These are phyloP conservation scores for Rotaria magnacalcarata DNA, from an alignment of 2,888 invertebrate genomes.

Conservation along the genomic window DNA sequence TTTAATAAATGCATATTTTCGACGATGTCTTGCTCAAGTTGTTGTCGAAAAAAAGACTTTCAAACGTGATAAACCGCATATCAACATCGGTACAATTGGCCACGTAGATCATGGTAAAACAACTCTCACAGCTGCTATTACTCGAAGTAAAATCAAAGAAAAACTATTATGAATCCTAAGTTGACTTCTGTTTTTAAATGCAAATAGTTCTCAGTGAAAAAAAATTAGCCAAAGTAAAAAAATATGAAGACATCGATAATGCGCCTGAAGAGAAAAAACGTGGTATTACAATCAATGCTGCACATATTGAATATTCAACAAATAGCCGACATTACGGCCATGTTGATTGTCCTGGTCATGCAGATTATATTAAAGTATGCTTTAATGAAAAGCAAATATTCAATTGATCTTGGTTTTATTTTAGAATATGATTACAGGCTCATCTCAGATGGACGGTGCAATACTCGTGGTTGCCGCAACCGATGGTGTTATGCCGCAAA, in stretches of 20 bases:
- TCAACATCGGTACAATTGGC: conserved; percentile 65
- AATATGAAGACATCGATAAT: conserved; percentile 89
- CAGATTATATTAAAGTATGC: conserved; percentile 82
- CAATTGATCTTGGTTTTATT: conserved; percentile 50
- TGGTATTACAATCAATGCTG: conserved; percentile 94
- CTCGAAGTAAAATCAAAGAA: conserved; percentile 52
- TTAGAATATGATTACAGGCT: conserved; percentile 92
- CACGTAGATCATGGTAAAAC: conserved; percentile 67
- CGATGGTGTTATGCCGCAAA: conserved; percentile 98
- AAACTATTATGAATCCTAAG: conserved; percentile 43
- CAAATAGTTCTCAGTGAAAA: conserved; percentile 68
- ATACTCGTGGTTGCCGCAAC: conserved; percentile 96
- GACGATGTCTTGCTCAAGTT: conserved; percentile 24
- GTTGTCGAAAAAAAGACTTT: conserved; percentile 53
- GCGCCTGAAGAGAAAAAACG: conserved; percentile 92
- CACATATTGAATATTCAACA: conserved; percentile 85
- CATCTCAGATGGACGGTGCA: conserved; percentile 97
- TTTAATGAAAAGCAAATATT: too few relatives aligned
- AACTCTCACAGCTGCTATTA: conserved; percentile 65
- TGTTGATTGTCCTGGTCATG: conserved; percentile 97
- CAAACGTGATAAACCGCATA: conserved; percentile 60
- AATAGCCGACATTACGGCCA: conserved; percentile 87
- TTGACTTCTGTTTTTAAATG: conserved; percentile 34
- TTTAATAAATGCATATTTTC: background rate
- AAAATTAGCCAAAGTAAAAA: conserved; percentile 76